Evolutionary conservation across 2,888 invertebrate genomes (phyloP).

Genomic region (Pterostichus niger): DNA sequence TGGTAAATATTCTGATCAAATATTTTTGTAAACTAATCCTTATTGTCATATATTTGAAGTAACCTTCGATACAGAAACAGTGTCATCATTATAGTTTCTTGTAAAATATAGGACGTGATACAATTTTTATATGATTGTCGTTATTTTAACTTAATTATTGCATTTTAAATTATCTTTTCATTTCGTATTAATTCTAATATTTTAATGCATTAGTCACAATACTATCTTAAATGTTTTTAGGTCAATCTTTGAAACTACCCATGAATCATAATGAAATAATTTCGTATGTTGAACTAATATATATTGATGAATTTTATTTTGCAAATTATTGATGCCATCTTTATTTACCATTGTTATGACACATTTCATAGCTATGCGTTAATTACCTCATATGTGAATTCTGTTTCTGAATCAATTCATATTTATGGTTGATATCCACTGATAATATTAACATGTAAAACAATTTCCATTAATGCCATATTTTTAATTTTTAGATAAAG

Average conservation of each 20-base stretch:
- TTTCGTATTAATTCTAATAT: constrained; percentile 28
- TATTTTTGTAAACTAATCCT: constrained; percentile 3
- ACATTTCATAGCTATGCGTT: constrained; percentile 4
- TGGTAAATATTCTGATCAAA: constrained; percentile 76
- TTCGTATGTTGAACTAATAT: not conserved
- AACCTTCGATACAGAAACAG: constrained; percentile 48
- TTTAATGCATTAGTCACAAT: constrained; percentile 47
- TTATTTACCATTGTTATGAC: constrained; percentile 24
- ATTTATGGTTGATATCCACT: constrained; percentile 1
- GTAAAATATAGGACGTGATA: constrained; percentile 29
- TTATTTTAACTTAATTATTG: constrained; percentile 17
- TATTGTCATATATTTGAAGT: constrained; percentile 23
- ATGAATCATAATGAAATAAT: constrained; percentile 47
- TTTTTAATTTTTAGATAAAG: constrained; percentile 78
- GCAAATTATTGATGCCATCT: not conserved
- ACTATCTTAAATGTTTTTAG: constrained; percentile 62
- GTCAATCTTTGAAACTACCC: constrained; percentile 43
- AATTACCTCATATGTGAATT: not conserved
- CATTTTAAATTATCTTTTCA: not conserved
- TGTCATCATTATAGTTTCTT: constrained; percentile 19
- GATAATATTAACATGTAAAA: constrained; percentile 23
- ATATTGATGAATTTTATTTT: constrained; percentile 17
- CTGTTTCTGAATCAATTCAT: constrained; percentile 21
- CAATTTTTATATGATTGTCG: not conserved
- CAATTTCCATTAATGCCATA: constrained; percentile 34